Base-by-base conservation (phyloP, 2,113 vertebrate species). In the Vulpes ferrilata region DNA sequence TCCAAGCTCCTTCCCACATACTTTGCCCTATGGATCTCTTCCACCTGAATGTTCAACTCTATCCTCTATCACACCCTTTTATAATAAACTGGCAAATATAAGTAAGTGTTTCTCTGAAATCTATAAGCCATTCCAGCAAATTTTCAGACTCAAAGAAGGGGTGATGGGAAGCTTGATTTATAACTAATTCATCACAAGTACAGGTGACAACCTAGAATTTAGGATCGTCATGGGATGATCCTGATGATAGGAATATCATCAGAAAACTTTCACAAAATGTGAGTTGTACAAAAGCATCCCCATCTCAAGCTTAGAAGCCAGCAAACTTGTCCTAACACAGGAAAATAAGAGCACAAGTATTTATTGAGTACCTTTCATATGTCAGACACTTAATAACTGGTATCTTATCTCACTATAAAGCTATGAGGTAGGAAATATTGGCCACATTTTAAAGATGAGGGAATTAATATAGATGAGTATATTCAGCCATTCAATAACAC, bases 381-480 rank as follows among this genome's bases (percentile, higher is more conserved):
- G 3, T 48, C 78, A 78, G 60, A 93, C 35, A 81, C 55, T 35
- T 88, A 60, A 60, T 87, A 88, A 85, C 13, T 30, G 22, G 76
- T 81, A 71, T 60, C 88, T 82, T 48, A 84, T 74, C 74, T 79
- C 55, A 38, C 27, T 53, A 67, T 20, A 89, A 60, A 95, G 74
- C 27, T 83, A 19, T 30, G 25, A 83, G 7, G 22, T 64, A 11
- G 64, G 25, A 96, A 96, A 92, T 27, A 74, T 9, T 22, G 80
- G 59, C 84, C 65, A 65, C 38, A 62, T 67, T 93, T 84, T 62
- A 64, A 93, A 87, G 51, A 88, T 57, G 88, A 55, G 19, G 53
- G 94, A 91, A 84, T 11, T 17, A 55, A 86, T 62, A 27, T 3
- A 81, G 12, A 88, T 38, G 16, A 59, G 79, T 53, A 64, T 25